phyloP scores from a whole-genome alignment of 2,113 vertebrate genomes.

The Marmota monax region DNA sequence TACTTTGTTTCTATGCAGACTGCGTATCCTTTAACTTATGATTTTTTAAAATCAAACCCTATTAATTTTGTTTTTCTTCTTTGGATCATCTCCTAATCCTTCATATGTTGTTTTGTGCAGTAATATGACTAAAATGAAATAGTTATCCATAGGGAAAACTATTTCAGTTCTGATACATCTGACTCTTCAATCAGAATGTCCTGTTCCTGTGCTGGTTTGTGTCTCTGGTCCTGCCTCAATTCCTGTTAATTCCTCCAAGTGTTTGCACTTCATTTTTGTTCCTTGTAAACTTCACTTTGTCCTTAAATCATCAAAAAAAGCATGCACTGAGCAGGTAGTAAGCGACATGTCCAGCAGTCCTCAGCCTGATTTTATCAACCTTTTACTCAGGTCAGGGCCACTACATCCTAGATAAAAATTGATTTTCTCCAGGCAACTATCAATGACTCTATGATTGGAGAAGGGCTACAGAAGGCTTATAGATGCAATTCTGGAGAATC shows the following conservation, averaged over 20 bases:
- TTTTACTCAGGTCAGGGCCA: neutral
- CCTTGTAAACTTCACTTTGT: slow-evolving; percentile 8
- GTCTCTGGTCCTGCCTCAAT: neutral
- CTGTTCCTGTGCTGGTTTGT: neutral
- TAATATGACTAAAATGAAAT: neutral
- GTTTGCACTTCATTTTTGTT: neutral
- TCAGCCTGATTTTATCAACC: neutral
- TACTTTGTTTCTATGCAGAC: neutral
- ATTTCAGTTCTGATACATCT: neutral
- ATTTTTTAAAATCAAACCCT: neutral
- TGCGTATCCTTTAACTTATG: neutral
- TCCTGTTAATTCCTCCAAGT: neutral
- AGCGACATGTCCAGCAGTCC: accelerated
- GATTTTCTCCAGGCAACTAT: neutral
- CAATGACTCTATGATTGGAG: neutral
- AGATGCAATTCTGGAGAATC: neutral
- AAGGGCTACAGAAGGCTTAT: neutral
- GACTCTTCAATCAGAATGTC: neutral
- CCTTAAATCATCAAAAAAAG: neutral
- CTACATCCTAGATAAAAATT: neutral
- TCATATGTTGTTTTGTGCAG: neutral
- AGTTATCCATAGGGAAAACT: neutral
- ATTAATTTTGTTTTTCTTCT: neutral
- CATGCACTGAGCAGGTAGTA: accelerated
- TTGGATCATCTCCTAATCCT: neutral